phyloP scores from a whole-genome alignment of 2,113 vertebrate species.

The Podiceps cristatus region DNA sequence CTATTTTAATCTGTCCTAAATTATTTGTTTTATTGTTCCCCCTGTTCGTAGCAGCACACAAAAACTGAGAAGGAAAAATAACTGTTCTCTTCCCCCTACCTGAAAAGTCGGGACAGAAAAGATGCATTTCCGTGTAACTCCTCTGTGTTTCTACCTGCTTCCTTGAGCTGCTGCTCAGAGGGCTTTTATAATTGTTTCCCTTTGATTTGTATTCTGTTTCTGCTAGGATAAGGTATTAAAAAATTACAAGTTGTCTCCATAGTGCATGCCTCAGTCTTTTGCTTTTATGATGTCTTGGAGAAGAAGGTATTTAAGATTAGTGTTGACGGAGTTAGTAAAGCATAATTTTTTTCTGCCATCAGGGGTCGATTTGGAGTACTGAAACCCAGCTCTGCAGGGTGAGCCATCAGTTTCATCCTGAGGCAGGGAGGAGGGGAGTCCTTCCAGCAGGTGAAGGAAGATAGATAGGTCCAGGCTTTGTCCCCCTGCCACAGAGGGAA shows the following conservation, averaged over 20 bases:
- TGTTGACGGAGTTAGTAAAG: not conserved
- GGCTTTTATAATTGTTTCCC: not conserved
- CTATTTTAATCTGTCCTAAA: not conserved
- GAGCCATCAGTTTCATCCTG: not conserved
- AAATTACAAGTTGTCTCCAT: not conserved
- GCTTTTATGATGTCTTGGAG: not conserved
- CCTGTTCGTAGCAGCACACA: not conserved
- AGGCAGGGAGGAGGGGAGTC: not conserved
- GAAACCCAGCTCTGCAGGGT: not conserved
- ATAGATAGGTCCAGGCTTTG: not conserved
- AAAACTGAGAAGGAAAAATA: not conserved
- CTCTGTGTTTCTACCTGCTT: not conserved
- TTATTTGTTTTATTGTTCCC: not conserved
- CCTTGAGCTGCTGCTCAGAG: not conserved
- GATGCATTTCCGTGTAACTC: not conserved
- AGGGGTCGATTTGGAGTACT: fast-evolving
- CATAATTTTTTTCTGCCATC: not conserved
- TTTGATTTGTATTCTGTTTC: not conserved
- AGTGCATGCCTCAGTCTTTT: not conserved
- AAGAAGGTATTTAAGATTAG: not conserved
- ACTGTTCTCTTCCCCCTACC: not conserved
- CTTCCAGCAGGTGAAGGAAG: not conserved
- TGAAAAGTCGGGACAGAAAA: not conserved
- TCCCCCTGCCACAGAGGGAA: not conserved
- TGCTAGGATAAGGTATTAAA: not conserved